These are phyloP conservation scores for Perognathus longimembris DNA, from an alignment of 2,113 vertebrate genomes.

Conservation along the genomic window DNA sequence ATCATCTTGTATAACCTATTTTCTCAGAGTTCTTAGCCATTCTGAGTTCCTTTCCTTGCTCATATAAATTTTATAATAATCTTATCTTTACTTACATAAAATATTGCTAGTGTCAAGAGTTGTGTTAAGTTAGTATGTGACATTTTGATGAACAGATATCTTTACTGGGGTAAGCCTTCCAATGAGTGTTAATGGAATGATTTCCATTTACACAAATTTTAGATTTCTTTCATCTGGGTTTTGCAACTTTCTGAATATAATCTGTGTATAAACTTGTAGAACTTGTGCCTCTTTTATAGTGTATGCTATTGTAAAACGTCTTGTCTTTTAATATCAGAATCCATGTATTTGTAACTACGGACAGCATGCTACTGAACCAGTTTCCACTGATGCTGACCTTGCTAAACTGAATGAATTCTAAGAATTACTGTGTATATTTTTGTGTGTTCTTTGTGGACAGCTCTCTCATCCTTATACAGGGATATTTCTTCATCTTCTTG, in stretches of 20 bases:
- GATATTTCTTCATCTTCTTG: background rate
- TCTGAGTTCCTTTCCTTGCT: background rate
- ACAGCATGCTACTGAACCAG: too few species aligned
- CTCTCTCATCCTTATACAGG: background rate
- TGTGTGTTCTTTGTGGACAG: background rate
- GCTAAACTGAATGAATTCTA: background rate
- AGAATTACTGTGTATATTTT: background rate
- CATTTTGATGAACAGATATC: background rate
- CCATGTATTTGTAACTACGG: too few species aligned
- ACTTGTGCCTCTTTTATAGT: background rate
- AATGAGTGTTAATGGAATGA: rapidly evolving
- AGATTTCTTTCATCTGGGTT: background rate
- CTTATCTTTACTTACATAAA: background rate
- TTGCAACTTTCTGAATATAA: background rate
- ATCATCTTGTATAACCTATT: background rate
- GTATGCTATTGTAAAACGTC: too few species aligned
- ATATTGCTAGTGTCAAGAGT: background rate
- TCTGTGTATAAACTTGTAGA: background rate
- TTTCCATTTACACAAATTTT: background rate
- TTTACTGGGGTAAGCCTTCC: background rate
- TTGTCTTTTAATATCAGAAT: background rate
- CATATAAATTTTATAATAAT: background rate
- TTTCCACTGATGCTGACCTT: background rate
- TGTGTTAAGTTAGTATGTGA: background rate
- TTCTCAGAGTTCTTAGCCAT: background rate